Base-by-base conservation (phyloP, 1,140 invertebrate genomes). In the Lordiphosa collinella region DNA sequence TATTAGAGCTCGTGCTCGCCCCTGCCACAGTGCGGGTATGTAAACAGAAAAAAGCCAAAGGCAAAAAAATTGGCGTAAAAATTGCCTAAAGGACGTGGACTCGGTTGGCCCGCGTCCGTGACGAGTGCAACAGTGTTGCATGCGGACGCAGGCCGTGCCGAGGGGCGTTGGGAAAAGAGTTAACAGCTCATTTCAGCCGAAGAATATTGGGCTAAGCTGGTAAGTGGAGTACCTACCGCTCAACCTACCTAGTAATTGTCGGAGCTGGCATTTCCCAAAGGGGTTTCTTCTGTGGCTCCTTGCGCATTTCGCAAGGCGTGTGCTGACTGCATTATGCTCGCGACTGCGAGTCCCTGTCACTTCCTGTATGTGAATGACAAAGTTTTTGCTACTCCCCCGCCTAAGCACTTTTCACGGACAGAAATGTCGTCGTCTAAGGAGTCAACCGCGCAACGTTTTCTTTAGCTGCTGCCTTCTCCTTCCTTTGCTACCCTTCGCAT, bases 301-400 rank as follows among this genome's bases (percentile, higher is more conserved):
- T 25, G 14, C 41, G 56, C 59, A 49, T 43, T 61, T 36, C 29
- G 34, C 59, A 44, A 61, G 36, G 49, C 59, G 59, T 62, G 59
- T 10, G 22, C 58, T 63, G 60, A 63, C 58, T 63, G 60, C 60
- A 63, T 38, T 62, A 63, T 63, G 60, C 29, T 54, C 2, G 18
- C 18, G 0, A 18, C 31, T n/a, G n/a, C 51, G 22, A 58, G 22
- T 25, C 22, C 22, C 22, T 25, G 22, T 25, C 22, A 4, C 22
- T 25, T 4, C 22, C 5, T 7, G 22, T 25, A 25, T 25, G 22
- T 25, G 22, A 2, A 25, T 25, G 7, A 25, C 37, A 58, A 25
- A 12, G 35, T 36, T 47, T 37, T 32, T 32, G 2, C n/a, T 4
- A 9, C 13, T 44, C 50, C 25, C 12, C 32, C 16, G 29, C 25